Evolutionary conservation across 2,888 invertebrate genomes (phyloP), one percentile per base, ranked within the genome.

Genomic region (Papilio protenor): DNA sequence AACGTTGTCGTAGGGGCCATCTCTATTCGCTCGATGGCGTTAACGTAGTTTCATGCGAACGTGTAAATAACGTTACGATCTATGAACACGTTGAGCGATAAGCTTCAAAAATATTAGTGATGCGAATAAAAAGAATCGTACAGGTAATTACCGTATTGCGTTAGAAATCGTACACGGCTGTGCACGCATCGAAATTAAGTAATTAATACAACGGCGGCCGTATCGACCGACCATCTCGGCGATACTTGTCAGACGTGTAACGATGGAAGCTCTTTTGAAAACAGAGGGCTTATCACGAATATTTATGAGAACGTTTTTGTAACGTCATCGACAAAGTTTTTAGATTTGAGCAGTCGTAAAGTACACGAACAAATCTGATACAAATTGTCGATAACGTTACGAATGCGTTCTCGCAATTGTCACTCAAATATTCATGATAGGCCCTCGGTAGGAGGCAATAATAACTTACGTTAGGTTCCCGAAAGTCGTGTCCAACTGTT

Each of bases 111-210:
- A 90, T 90, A 88, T 87, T 88, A 88, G 91, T 90, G 89, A 87
- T 89, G 88, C 83, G 86, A 87, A 88, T 57, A 89, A 91, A 92
- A 92, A 91, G 89, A 88, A 85, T 86, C 84, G 81, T 45, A 69
- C 40, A 69, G 66, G 40, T 90, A 93, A 93, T 92, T 92, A 87
- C 87, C 79, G 84, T 85, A 85, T 90, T 92, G 90, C 90, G 91
- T 90, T 93, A 92, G 92, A 92, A 92, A 93, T 91, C 91, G 91
- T 87, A 89, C 88, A 86, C 87, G 86, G 88, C 88, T 90, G 87
- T 88, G 86, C 92, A 93, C 94, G 94, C 94, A 94, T 93, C 88
- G 89, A 91, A 91, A 92, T 94, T 92, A 91, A 92, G 91, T 91
- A 93, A 94, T 94, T 93, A 93, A 92, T 90, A 88, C 89, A 84